A percentile compares a stretch with the other conserved stretches of the same genome.
These are phyloP conservation scores for Temnothorax curvispinosus DNA, from an alignment of 1,140 invertebrate species.

Conservation along the genomic window DNA sequence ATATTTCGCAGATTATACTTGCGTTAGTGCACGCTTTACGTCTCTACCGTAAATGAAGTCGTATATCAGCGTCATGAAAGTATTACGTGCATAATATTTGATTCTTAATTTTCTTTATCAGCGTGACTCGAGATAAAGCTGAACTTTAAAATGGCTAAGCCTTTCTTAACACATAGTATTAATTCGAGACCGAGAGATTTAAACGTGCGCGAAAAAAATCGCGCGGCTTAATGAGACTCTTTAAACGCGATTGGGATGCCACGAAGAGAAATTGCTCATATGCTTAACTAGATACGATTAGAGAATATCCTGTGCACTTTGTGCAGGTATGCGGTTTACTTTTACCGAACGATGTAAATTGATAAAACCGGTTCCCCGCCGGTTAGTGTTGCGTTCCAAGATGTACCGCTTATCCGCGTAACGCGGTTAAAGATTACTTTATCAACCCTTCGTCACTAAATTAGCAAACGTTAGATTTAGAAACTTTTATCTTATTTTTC, in stretches of 20 bases:
- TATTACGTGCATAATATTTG: not conserved
- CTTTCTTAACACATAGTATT: slow-evolving; percentile 14
- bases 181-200: slow-evolving; percentile 14
- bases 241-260: slow-evolving; percentile 4
- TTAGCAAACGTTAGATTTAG: not conserved
- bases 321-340: not conserved
- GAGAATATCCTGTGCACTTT: not conserved
- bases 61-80: not conserved
- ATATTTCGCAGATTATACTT: not conserved
- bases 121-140: not conserved
- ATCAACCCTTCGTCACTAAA: not conserved
- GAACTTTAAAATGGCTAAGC: not conserved
- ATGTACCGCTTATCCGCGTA: not conserved
- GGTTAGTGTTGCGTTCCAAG: not conserved
- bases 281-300: slow-evolving; percentile 6
- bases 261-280: slow-evolving; percentile 46
- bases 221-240: not conserved
- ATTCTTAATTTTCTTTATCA: not conserved
- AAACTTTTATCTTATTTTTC: not conserved
- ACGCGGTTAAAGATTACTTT: slow-evolving; percentile 8
- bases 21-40: not conserved
- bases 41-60: not conserved
- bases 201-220: slow-evolving; percentile 18
- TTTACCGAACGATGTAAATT: slow-evolving; percentile 50
- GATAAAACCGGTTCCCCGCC: slow-evolving; percentile 57